These are phyloP conservation scores for Scaptomyza polygonia DNA, from an alignment of 2,888 invertebrate genomes.

Conservation along the genomic window DNA sequence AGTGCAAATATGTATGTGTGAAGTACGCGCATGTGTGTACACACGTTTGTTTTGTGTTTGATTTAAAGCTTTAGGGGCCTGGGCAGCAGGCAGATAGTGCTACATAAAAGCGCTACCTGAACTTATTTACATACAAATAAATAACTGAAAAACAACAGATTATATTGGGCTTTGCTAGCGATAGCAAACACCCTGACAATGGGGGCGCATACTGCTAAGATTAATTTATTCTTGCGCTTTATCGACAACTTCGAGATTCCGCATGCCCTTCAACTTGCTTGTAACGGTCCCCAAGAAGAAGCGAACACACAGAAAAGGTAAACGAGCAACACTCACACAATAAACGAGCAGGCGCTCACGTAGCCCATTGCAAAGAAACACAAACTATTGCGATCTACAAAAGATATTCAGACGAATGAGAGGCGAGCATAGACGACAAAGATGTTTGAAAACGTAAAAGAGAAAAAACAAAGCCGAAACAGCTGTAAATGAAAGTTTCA, in stretches of 20 bases:
- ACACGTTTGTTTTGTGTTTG: constrained; percentile 6
- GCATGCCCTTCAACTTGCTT: constrained; percentile 60
- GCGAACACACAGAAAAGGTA: constrained; percentile 27
- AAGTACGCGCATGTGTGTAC: constrained; percentile 7
- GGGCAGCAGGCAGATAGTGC: constrained; percentile 23
- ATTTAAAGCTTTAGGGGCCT: constrained; percentile 11
- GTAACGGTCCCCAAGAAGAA: constrained; percentile 30
- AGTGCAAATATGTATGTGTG: constrained; percentile 13
- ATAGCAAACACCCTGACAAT: constrained; percentile 9
- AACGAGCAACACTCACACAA: constrained; percentile 43
- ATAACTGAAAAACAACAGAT: constrained; percentile 31
- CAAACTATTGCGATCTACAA: constrained; percentile 36
- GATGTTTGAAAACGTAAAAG: constrained; percentile 32
- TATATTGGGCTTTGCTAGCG: constrained; percentile 7
- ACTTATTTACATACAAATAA: constrained; percentile 23
- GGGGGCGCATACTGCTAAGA: neutral
- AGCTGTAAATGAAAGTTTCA: constrained; percentile 22
- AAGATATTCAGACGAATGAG: constrained; percentile 23
- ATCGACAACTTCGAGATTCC: constrained; percentile 41
- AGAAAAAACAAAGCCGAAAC: constrained; percentile 27
- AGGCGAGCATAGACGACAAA: neutral
- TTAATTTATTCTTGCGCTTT: constrained; percentile 24
- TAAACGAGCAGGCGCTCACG: constrained; percentile 70
- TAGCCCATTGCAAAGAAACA: constrained; percentile 61
- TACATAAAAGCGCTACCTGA: constrained; percentile 41